Conservation (phyloP, 2,113 vertebrate genomes). For the Clarias gariepinus region DNA sequence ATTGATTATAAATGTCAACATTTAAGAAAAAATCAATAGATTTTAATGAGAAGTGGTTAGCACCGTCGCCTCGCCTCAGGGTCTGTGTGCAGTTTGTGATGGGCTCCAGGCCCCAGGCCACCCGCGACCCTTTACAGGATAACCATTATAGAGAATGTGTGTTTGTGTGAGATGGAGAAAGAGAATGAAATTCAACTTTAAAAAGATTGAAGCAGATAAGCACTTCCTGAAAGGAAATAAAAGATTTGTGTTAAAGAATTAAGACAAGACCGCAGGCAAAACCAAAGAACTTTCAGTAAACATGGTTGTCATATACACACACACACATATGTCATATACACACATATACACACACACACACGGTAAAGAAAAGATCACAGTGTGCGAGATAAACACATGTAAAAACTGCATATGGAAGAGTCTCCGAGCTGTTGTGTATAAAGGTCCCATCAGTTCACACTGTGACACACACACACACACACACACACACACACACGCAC, state of each 20-base stretch:
- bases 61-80: too few species aligned
- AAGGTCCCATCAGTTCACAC: not conserved
- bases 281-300: not conserved
- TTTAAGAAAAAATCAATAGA: not conserved
- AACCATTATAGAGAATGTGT: too few species aligned
- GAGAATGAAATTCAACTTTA: not conserved
- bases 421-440: constrained; percentile 4
- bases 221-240: not conserved
- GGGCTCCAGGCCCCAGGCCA: too few species aligned
- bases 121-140: too few species aligned
- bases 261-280: not conserved
- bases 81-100: too few species aligned
- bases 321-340: not conserved
- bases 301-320: not conserved
- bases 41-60: not conserved
- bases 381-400: constrained; percentile 8
- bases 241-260: not conserved
- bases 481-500: not conserved
- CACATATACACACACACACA: not conserved
- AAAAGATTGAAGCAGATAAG: not conserved
- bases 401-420: constrained; percentile 6
- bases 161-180: too few species aligned
- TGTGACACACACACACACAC: not conserved
- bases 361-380: not conserved
- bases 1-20: not conserved